Base-by-base conservation (phyloP, 2,888 invertebrate species). In the Lepidocyrtinus sp. region DNA sequence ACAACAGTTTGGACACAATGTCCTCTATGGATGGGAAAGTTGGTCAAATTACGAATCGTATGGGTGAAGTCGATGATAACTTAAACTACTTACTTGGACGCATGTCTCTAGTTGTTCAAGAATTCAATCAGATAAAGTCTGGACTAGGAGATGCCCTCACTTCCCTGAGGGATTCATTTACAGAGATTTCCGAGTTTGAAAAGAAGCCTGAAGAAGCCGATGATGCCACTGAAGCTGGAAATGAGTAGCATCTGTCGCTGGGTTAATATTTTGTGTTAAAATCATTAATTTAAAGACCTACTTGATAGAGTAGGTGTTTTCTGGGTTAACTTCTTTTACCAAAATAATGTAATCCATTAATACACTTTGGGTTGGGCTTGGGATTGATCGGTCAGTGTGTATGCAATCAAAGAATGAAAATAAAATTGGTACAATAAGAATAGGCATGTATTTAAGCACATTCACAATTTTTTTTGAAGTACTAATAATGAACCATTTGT, bases 41-140 rank as follows among this genome's bases (percentile, higher is more conserved):
- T 76, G 92, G 92, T 19, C 91, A 92, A 87, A 95, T 96, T 85
- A 94, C 94, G 15, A 91, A 91, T 83, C 91, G 93, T 73, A 94
- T 96, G 92, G 88, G 90, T 0, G 93, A 94, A 87, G 93, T 96
- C 26, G 94, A 94, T 84, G 93, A 93, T 71, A 94, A 96, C 88
- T 90, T 96, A 81, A 96, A 96, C 89, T 95, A 92, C 88, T 90
- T 95, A 63, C 89, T 96, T 80, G 96, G 96, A 3, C 90, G 94
- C 75, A 89, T 96, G 76, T 93, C 94, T 0, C 89, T 96, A 5
- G 94, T 95, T 36, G 94, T 95, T 0, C 94, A 94, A 86, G 96
- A 96, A 88, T 96, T 96, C 89, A 93, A 93, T 87, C 92, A 92
- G 87, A 95, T 96, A 84, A 95, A 95, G 88, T 89, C 90, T 0